Evolutionary conservation across 1,140 invertebrate species (phyloP).

Genomic region (Alviniconcha marisindica): DNA sequence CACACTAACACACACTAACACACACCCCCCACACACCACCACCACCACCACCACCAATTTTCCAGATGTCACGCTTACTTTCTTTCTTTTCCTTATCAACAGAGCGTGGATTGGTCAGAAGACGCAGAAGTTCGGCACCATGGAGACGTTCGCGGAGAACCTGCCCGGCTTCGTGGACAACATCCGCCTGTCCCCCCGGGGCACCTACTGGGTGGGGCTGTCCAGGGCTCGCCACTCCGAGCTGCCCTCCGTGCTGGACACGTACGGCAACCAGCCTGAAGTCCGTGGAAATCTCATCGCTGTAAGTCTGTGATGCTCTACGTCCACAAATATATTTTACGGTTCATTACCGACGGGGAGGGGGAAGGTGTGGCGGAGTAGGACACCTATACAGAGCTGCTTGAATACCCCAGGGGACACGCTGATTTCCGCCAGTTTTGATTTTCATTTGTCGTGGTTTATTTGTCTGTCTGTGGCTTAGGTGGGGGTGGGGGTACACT

Average conservation of each 20-base stretch:
- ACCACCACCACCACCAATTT: not conserved
- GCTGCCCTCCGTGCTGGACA: slow-evolving; percentile 68
- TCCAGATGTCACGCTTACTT: too few species aligned
- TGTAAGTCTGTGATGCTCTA: slow-evolving; percentile 64
- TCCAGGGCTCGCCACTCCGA: slow-evolving; percentile 73
- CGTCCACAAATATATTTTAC: too few species aligned
- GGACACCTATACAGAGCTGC: too few species aligned
- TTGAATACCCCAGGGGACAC: too few species aligned
- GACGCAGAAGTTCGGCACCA: slow-evolving; percentile 75
- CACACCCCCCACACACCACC: too few species aligned
- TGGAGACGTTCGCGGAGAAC: slow-evolving; percentile 61
- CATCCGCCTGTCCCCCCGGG: slow-evolving; percentile 83
- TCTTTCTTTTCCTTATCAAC: slow-evolving; percentile 59
- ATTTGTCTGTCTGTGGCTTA: too few species aligned
- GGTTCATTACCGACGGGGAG: too few species aligned
- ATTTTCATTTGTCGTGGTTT: too few species aligned
- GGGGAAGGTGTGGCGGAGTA: too few species aligned
- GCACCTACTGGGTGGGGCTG: slow-evolving; percentile 83
- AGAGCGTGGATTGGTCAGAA: slow-evolving; percentile 39
- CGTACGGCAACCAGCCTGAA: slow-evolving; percentile 68
- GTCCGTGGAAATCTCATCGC: slow-evolving; percentile 66
- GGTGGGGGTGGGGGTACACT: too few species aligned
- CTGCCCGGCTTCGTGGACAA: slow-evolving; percentile 79
- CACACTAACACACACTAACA: too few species aligned
- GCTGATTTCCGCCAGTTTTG: too few species aligned